These are phyloP conservation scores for Psylliodes chrysocephalus DNA, from an alignment of 2,888 invertebrate genomes.

Conservation along the genomic window DNA sequence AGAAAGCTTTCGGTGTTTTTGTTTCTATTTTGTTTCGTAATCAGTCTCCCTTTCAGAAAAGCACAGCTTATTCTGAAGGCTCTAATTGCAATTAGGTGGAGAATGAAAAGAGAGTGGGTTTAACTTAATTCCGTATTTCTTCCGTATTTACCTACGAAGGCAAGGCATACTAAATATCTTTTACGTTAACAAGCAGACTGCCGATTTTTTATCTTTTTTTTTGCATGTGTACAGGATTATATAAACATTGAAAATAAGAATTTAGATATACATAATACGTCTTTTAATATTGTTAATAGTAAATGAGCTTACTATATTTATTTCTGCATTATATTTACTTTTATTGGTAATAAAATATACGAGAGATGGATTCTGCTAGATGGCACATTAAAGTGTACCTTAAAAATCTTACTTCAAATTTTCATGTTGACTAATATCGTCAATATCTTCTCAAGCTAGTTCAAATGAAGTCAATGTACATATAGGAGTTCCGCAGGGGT, in stretches of 20 bases:
- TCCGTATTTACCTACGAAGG: conserved; percentile 31
- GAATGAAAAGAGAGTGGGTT: conserved; percentile 42
- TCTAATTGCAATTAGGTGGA: conserved; percentile 48
- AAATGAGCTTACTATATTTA: no score
- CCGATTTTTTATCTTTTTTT: conserved; percentile 18
- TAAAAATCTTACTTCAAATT: no score
- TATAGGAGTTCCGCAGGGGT: no score
- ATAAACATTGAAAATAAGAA: background rate
- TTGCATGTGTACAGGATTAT: background rate
- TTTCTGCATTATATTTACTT: no score
- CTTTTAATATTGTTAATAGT: no score
- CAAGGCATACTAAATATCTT: conserved; percentile 31
- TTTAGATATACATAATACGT: no score
- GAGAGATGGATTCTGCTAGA: no score
- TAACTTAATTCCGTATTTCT: conserved; percentile 42
- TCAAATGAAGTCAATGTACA: no score
- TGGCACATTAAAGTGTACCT: no score
- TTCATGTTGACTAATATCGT: no score
- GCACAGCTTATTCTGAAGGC: conserved; percentile 44
- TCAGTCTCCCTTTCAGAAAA: conserved; percentile 45
- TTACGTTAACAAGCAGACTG: conserved; percentile 22
- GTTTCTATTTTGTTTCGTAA: conserved; percentile 45
- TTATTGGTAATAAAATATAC: no score
- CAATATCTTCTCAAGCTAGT: no score
- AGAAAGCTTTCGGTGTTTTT: conserved; percentile 32